These are phyloP conservation scores for Lepidocyrtinus sp. DNA, from an alignment of 2,888 invertebrate genomes.

Conservation along the genomic window DNA sequence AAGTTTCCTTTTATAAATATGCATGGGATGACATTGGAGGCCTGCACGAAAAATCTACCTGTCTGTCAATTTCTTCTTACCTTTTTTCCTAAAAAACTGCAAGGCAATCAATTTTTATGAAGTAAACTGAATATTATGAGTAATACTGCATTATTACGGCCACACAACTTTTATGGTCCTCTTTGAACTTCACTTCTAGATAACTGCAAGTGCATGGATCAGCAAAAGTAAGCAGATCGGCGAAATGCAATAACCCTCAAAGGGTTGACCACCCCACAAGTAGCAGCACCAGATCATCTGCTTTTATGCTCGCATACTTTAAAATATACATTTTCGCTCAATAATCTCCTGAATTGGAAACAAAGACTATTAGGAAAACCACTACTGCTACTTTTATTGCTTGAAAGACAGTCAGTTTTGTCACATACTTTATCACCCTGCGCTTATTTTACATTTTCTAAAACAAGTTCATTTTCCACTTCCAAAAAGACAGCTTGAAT, in stretches of 20 bases:
- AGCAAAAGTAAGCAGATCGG: slow-evolving; percentile 19
- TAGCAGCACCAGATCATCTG: slow-evolving; percentile 17
- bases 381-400: background rate
- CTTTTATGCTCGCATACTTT: background rate
- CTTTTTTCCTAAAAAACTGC: background rate
- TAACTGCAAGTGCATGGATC: slow-evolving; percentile 27
- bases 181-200: slow-evolving; percentile 28
- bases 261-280: slow-evolving; percentile 55
- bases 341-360: slow-evolving; percentile 9
- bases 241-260: slow-evolving; percentile 50
- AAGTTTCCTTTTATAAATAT: slow-evolving; percentile 39
- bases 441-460: background rate
- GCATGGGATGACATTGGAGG: background rate
- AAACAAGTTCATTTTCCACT: background rate
- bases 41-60: background rate
- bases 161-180: slow-evolving; percentile 37
- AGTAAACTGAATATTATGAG: background rate
- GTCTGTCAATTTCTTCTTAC: background rate
- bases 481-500: background rate
- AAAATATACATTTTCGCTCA: slow-evolving; percentile 11
- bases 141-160: slow-evolving; percentile 15
- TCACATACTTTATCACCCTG: background rate
- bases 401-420: background rate
- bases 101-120: slow-evolving; percentile 7
- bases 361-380: background rate